Conservation (phyloP, 2,888 invertebrate genomes). For the Zelleria hepariella region DNA sequence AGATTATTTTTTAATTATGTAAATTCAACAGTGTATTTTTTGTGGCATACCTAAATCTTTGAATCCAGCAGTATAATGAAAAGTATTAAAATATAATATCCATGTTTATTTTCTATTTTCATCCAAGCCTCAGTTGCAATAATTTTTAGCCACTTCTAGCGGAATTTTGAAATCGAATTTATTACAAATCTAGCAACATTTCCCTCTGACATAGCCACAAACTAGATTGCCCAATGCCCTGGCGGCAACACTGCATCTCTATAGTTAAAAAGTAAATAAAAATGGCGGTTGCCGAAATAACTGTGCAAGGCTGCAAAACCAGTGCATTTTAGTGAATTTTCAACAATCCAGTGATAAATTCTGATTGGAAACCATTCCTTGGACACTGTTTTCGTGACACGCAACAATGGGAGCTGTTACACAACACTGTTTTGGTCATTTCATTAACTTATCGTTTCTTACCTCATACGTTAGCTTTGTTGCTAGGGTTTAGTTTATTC, state of each 20-base stretch:
- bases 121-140: too few species aligned
- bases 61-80: too few species aligned
- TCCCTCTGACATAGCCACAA: too few species aligned
- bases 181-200: too few species aligned
- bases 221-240: neutral
- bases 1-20: too few species aligned
- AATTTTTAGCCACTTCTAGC: too few species aligned
- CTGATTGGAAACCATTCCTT: neutral
- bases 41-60: too few species aligned
- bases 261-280: neutral
- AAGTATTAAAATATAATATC: too few species aligned
- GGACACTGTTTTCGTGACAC: neutral
- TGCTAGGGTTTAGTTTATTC: neutral
- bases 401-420: constrained; percentile 26
- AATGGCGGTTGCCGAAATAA: neutral
- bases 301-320: neutral
- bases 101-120: too few species aligned
- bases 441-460: neutral
- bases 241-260: neutral
- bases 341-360: neutral
- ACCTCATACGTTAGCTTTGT: constrained; percentile 9
- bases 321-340: neutral
- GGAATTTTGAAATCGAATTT: too few species aligned
- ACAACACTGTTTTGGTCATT: constrained; percentile 45
- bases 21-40: too few species aligned